Percentiles rank a stretch among this genome's conserved stretches.
Conservation (phyloP, 1,140 invertebrate genomes). For the Rhysida immarginata region DNA sequence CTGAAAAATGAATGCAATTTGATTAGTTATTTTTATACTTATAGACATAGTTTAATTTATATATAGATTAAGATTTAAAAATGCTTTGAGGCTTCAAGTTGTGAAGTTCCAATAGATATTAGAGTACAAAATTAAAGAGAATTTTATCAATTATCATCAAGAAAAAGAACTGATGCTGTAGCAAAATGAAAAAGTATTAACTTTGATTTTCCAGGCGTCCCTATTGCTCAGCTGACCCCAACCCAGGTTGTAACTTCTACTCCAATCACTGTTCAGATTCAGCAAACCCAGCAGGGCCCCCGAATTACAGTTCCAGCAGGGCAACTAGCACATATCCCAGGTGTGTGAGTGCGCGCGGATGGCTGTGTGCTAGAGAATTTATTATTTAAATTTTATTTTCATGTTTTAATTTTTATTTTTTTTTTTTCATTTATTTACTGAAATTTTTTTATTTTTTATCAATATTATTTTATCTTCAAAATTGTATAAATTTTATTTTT, state of each 20-base stretch:
- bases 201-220: slow-evolving; percentile 8
- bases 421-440: background rate
- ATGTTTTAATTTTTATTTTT: no score
- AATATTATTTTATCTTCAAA: background rate
- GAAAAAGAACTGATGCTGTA: no score
- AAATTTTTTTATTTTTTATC: background rate
- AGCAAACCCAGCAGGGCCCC: slow-evolving; percentile 29
- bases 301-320: slow-evolving; percentile 32
- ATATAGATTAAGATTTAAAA: no score
- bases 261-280: slow-evolving; percentile 30
- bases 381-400: background rate
- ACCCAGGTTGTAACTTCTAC: slow-evolving; percentile 11
- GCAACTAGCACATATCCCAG: slow-evolving; percentile 25
- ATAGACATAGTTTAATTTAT: no score
- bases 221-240: slow-evolving; percentile 11
- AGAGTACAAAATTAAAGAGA: no score
- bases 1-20: no score
- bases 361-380: slow-evolving; percentile 15
- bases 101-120: no score
- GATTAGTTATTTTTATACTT: no score
- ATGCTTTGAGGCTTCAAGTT: no score
- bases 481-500: background rate
- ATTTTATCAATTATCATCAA: no score
- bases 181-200: no score
- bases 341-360: slow-evolving; percentile 14